Evolutionary conservation across 2,113 vertebrate species (phyloP), one percentile per base, ranked within the genome.

Genomic region (Andinoacara biseriatus): DNA sequence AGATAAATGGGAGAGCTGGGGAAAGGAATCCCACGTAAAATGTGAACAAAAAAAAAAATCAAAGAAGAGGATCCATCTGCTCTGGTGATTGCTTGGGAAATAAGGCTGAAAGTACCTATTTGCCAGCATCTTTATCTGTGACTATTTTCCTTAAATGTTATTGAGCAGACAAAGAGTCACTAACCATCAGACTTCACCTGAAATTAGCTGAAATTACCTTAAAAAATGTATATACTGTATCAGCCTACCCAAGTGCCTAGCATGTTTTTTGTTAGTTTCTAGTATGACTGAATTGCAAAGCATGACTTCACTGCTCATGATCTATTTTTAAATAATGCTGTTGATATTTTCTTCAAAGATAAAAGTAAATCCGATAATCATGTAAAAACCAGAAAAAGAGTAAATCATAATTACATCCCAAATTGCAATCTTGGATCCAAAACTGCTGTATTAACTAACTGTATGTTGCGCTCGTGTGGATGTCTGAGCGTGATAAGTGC

Each of bases 351-450:
- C 65, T 52, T 57, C 9, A 65, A 3, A 58, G 61, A 86, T 78
- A 22, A 83, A 81, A 81, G 20, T 61, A 49, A 43, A 75, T 79
- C 82, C 58, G 24, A 87, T 63, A 54, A 52, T 80, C 22, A 58
- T 76, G 33, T 72, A 17, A 84, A 86, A 52, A 76, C 38, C 2
- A 8, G 57, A 75, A 87, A 92, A 87, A 52, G 29, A 59, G 22
- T 61, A 81, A 89, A 87, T 84, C 85, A 33, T 85, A 88, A 93
- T 89, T 86, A 77, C 77, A 72, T 90, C 43, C 80, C 46, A 84
- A 89, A 90, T 83, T 84, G 65, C 67, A 80, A 83, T 86, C 80
- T 89, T 63, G 60, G 72, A 90, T 86, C 81, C 33, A 33, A 84
- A 90, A 75, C 58, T 74, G 29, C 56, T 24, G 29, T 86, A 84